Evolutionary conservation across 2,888 invertebrate species (phyloP), one percentile per base, ranked within the genome.

Genomic region (Dioctria rufipes): DNA sequence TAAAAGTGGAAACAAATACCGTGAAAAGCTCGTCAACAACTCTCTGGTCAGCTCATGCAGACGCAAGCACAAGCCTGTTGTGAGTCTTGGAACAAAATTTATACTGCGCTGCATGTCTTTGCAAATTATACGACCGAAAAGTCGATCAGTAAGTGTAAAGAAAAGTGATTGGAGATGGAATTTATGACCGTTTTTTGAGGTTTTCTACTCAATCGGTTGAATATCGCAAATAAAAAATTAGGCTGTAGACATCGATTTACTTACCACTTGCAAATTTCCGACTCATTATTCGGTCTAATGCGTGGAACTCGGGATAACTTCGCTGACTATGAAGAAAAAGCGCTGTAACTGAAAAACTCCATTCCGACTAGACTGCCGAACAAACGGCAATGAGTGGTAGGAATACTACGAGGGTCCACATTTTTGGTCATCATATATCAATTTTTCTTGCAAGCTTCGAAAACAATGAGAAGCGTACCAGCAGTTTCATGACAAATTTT

Each of bases 1-100:
- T n/a, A n/a, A n/a, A n/a, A n/a, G n/a, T n/a, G n/a, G n/a, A 58
- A 11, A 13, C 46, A 11, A 43, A 5, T 49, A 63, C 37, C 5
- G 0, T 65, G 49, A 78, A 78, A 67, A 67, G 4, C 37, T 43
- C 78, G 42, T 71, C 77, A 5, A 40, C 51, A 40, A 69, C 69
- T 25, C 42, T 78, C 11, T 81, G 81, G 81, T 69, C 78, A 4
- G 81, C 78, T 39, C 67, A 71, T 49, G 78, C 60, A 37, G 81
- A 81, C 71, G 78, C 78, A 43, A 60, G 63, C 13, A n/a, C 13
- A n/a, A 13, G n/a, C 4, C n/a, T 4, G 58, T n/a, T 58, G 58
- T 4, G 9, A 11, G 3, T 9, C 13, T 58, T 4, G n/a, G 4
- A 13, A 58, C 11, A 13, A 58, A 6, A n/a, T n/a, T n/a, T n/a